Percentiles rank a stretch among this genome's conserved stretches.
These are phyloP conservation scores for Petrocephalus schoutedeni DNA, from an alignment of 2,797 vertebrate species.

Conservation along the genomic window DNA sequence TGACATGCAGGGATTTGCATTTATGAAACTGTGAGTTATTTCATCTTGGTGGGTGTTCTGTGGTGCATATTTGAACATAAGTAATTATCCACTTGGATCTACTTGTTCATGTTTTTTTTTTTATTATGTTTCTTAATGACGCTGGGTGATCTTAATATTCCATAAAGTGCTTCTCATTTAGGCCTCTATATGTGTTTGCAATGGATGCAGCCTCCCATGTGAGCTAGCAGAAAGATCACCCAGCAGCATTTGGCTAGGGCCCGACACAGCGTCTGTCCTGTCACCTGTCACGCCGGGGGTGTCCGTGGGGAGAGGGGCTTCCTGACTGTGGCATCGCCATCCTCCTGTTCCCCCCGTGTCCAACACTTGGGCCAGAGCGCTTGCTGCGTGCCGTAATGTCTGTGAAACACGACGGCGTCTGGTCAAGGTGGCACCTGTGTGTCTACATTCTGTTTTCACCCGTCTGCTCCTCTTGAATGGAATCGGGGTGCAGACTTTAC, in stretches of 20 bases:
- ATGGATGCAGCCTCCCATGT: background rate
- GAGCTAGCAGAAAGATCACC: conserved; percentile 16
- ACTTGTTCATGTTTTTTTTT: conserved; percentile 43
- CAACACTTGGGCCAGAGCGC: background rate
- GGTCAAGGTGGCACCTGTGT: background rate
- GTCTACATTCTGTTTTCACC: background rate
- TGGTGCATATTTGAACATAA: conserved; percentile 16
- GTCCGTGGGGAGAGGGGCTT: background rate
- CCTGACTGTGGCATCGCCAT: conserved; percentile 22
- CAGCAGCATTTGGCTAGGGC: conserved; percentile 32
- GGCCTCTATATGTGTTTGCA: background rate
- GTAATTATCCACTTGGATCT: conserved; percentile 52
- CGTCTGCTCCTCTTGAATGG: background rate
- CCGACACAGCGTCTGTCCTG: conserved; percentile 29
- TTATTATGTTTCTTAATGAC: conserved; percentile 30
- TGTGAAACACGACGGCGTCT: background rate
- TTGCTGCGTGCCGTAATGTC: background rate
- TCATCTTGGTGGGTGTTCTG: conserved; percentile 1
- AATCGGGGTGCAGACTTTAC: background rate
- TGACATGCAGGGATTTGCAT: background rate
- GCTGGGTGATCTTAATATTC: conserved; percentile 33
- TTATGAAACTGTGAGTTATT: background rate
- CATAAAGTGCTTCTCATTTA: background rate
- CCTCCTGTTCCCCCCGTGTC: conserved; percentile 17
- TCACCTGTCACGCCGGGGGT: conserved; percentile 13